phyloP scores from a whole-genome alignment of 37 sponge, comb jelly and placozoan genomes.

The Beroe ovata region DNA sequence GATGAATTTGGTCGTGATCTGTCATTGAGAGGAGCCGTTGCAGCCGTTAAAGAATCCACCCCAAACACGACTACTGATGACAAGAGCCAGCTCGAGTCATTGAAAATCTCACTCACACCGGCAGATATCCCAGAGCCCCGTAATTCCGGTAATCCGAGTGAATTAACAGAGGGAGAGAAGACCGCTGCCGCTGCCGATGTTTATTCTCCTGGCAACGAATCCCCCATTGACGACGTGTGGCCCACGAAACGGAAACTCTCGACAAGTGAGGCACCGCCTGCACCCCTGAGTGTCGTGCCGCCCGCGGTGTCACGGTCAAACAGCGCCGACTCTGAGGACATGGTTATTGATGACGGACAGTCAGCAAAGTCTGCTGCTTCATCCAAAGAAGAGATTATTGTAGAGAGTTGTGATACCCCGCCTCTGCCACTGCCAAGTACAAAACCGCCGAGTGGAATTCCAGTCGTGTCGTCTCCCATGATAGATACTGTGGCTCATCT shows the following conservation, averaged over 20 bases:
- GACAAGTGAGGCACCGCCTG: background rate
- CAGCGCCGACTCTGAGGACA: constrained; percentile 14
- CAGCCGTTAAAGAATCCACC: background rate
- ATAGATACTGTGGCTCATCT: background rate
- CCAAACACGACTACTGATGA: background rate
- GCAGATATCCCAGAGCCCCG: background rate
- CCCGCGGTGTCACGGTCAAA: background rate
- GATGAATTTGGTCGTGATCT: background rate
- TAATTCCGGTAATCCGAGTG: background rate
- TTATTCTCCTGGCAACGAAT: constrained; percentile 35
- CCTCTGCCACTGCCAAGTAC: background rate
- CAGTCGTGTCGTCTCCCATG: background rate
- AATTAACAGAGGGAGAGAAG: too few relatives aligned
- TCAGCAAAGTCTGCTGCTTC: background rate
- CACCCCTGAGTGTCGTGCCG: background rate
- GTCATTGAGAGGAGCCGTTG: background rate
- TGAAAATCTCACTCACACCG: background rate
- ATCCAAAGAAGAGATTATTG: background rate
- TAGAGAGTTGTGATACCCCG: background rate
- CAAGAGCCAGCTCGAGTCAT: background rate
- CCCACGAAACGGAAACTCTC: background rate
- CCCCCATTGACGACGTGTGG: constrained; percentile 49
- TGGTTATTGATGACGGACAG: background rate
- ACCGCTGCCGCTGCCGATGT: constrained; percentile 11
- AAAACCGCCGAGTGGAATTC: background rate